Evolutionary conservation across 2,888 invertebrate genomes (phyloP), one percentile per base, ranked within the genome.

Genomic region (Ecdyonurus torrentis): DNA sequence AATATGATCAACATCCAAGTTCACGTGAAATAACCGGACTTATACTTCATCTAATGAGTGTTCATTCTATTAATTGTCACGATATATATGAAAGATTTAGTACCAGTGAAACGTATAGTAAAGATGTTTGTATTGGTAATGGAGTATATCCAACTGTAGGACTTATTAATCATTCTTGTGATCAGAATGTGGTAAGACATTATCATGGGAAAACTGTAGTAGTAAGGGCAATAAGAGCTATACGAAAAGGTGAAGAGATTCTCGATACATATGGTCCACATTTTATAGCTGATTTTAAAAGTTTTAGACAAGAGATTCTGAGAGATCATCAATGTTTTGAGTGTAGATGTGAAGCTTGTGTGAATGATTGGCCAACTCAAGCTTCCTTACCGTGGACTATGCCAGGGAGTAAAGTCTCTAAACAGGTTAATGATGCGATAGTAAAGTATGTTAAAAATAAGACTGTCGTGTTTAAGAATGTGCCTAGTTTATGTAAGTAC

Each of bases 101-200:
- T n/a, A n/a, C n/a, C n/a, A n/a, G n/a, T n/a, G n/a, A n/a, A n/a
- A n/a, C n/a, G n/a, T 23, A 59, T 20, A 3, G 19, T 20, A 23
- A 24, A 10, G 59, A 52, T 23, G 50, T 53, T 1, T 68, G 69
- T 19, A 70, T 76, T 55, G 77, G 75, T 15, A 73, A 75, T 2
- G 78, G 72, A 20, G 72, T 75, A 23, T 78, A 74, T 65, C 68
- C 76, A 1, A 70, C 74, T 1, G 68, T 84, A 59, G 89, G 89
- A 72, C 76, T 94, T 62, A 74, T 93, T 25, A 91, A 95, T 76
- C 95, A 95, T 73, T 89, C 91, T 1, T 95, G 95, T 75, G 80
- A 85, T 66, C 90, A 92, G 1, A 91, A 90, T 76, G 86, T 91
- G 0, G 81, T 84, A 0, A 79, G 90, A 65, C 76, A 78, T 65